A percentile compares a stretch with the other conserved stretches of the same genome.
These are phyloP conservation scores for Penaeus monodon DNA, from an alignment of 2,888 invertebrate species.

Conservation along the genomic window DNA sequence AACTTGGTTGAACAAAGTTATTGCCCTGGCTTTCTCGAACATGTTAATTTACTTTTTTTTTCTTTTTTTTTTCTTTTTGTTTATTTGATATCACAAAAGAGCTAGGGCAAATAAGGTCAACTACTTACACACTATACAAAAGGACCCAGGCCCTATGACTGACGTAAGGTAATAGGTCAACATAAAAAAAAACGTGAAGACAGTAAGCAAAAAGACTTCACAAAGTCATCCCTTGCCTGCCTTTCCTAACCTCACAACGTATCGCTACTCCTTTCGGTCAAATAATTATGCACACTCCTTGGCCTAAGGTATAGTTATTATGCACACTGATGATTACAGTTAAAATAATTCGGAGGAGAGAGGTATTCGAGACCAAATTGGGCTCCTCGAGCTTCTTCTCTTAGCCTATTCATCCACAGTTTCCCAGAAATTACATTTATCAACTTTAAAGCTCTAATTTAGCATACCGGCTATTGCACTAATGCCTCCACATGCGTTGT, in stretches of 20 bases:
- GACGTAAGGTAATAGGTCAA: not conserved
- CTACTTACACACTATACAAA: slow-evolving; percentile 56
- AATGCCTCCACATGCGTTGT: slow-evolving; percentile 46
- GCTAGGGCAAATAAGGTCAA: slow-evolving; percentile 41
- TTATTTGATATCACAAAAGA: slow-evolving; percentile 28
- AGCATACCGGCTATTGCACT: slow-evolving; percentile 62
- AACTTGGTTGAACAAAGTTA: slow-evolving; percentile 41
- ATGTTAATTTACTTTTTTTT: not conserved
- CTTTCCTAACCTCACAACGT: not conserved
- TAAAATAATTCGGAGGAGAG: slow-evolving; percentile 64
- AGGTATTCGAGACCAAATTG: slow-evolving; percentile 52
- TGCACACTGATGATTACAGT: slow-evolving; percentile 53
- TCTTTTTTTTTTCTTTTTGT: slow-evolving; percentile 8
- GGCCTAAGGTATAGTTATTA: slow-evolving; percentile 52
- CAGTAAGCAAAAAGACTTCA: not conserved
- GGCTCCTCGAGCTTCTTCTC: slow-evolving; percentile 17
- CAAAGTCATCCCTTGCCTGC: slow-evolving; percentile 1
- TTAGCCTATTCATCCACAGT: slow-evolving; percentile 52
- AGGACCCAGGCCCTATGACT: slow-evolving; percentile 44
- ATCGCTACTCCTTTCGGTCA: slow-evolving; percentile 16
- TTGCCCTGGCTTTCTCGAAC: slow-evolving; percentile 41
- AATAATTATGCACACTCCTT: slow-evolving; percentile 49
- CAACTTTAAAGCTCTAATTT: slow-evolving; percentile 62
- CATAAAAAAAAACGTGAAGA: not conserved
- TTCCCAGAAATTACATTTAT: slow-evolving; percentile 56